Base-by-base conservation (phyloP, 2,113 vertebrate genomes). In the Myocastor coypus region DNA sequence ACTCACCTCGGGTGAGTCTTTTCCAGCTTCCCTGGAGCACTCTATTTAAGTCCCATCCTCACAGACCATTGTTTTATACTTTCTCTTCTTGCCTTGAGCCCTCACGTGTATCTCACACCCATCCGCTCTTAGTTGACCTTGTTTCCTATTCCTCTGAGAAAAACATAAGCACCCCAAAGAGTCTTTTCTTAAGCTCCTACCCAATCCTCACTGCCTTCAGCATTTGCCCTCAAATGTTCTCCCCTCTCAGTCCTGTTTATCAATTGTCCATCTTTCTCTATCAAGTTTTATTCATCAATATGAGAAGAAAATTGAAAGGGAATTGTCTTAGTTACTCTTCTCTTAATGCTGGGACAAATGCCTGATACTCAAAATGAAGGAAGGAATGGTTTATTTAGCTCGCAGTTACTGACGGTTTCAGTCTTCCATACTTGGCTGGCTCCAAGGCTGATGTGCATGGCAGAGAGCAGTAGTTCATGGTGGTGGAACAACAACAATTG, bases 201-300 rank as follows among this genome's bases (percentile, higher is more conserved):
- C 26, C 28, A 46, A 42, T 17, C 63, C 50, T 20, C 16, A 19
- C 63, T 1, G 8, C 26, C 19, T 40, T 80, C 32, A 28, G 16
- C 26, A 4, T 71, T 57, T 5, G 13, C 57, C 87, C n/a, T 2
- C 24, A 50, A 19, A 50, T n/a, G 50, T 4, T 66, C 14, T 66
- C 14, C 10, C 0, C 9, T 89, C 61, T 85, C 52, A 83, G 7
- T 37, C 30, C 1, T 34, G 10, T 28, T 92, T 55, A 57, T 30
- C 30, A 26, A 11, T 13, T 9, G 5, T 7, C 50, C 2, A 2
- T 32, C 20, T 87, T 14, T 92, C 16, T 46, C 32, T n/a, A 24
- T 82, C 42, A 22, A 83, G 13, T 78, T 93, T 83, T 69, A n/a
- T 42, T 86, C 40, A 87, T 86, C 12, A 82, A 73, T 24, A 20